Base-by-base conservation (phyloP, 2,113 vertebrate species). In the Sporophila hypoxantha region DNA sequence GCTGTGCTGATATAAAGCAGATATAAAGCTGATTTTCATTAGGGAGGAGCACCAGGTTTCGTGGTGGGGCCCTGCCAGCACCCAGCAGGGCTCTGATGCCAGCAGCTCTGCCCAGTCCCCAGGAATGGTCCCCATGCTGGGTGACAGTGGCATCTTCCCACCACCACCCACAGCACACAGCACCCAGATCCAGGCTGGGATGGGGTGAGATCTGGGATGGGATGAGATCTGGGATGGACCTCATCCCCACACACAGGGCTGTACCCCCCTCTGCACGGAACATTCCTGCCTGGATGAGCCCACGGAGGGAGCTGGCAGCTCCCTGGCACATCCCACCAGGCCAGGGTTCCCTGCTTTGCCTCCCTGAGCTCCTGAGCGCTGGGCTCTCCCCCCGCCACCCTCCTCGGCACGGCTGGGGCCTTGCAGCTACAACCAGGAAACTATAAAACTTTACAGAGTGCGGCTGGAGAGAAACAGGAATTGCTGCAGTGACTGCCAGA, bases 381-480 rank as follows among this genome's bases (percentile, higher is more conserved):
- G 68, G 59, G 80, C 65, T 37, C 91, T 87, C 77, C 86, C 90
- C 88, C 87, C 80, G 0, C 93, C 90, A 88, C 91, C 93, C 80
- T 91, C 92, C 82, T 88, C 89, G 15, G 80, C 91, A 88, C 2
- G 65, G 81, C 91, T 82, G 95, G 91, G 91, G 93, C 93, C 93
- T 85, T 85, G 92, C 90, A 95, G 93, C 88, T 90, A 84, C 89
- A 95, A 95, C 90, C 95, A 96, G 95, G 95, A 96, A 96, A 94
- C 94, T 78, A 93, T 96, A 96, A 96, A 96, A 96, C 92, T 96
- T 96, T 96, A 96, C 95, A 94, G 94, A 96, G 94, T 96, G 95
- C 69, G 94, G 94, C 94, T 96, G 94, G 93, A 96, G 93, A 96
- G 95, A 96, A 96, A 93, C 92, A 96, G 95, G 93, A 91, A 94